These are phyloP conservation scores for Uloborus diversus DNA, from an alignment of 1,140 invertebrate species.

Conservation along the genomic window DNA sequence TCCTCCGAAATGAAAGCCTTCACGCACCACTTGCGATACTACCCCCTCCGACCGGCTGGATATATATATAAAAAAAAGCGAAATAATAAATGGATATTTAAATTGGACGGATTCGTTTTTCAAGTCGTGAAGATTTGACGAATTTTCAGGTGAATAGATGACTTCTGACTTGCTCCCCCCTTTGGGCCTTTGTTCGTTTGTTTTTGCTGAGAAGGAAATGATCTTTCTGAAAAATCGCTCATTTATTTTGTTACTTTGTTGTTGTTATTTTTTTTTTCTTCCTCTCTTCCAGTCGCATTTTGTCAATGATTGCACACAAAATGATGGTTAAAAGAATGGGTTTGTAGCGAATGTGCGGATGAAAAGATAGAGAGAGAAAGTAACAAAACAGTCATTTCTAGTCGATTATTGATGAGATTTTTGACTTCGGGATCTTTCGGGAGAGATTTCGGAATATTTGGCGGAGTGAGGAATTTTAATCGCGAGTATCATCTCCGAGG, in stretches of 20 bases:
- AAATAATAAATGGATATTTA: constrained; percentile 55
- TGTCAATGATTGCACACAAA: constrained; percentile 2
- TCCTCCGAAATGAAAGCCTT: constrained; percentile 47
- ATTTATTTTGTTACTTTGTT: not conserved
- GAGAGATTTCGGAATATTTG: not conserved
- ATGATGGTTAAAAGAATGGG: constrained; percentile 15
- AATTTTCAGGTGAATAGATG: constrained; percentile 44
- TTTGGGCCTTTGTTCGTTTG: not conserved
- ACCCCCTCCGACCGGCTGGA: not conserved
- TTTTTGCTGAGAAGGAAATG: not conserved
- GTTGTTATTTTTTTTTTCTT: not conserved
- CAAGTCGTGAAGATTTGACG: constrained; percentile 29
- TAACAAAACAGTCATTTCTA: not conserved
- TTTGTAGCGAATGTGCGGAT: not conserved
- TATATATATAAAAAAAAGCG: too few relatives aligned
- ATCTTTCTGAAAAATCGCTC: not conserved
- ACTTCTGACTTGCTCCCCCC: not conserved
- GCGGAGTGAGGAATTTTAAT: not conserved
- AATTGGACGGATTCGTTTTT: constrained; percentile 54
- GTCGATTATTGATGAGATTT: not conserved
- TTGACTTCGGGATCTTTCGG: not conserved
- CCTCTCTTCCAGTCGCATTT: not conserved
- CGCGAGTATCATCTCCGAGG: not conserved
- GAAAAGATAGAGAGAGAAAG: not conserved
- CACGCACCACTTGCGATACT: constrained; percentile 16